Evolutionary conservation across 1,140 invertebrate genomes (phyloP).

Genomic region (Rhopalosiphum maidis): DNA sequence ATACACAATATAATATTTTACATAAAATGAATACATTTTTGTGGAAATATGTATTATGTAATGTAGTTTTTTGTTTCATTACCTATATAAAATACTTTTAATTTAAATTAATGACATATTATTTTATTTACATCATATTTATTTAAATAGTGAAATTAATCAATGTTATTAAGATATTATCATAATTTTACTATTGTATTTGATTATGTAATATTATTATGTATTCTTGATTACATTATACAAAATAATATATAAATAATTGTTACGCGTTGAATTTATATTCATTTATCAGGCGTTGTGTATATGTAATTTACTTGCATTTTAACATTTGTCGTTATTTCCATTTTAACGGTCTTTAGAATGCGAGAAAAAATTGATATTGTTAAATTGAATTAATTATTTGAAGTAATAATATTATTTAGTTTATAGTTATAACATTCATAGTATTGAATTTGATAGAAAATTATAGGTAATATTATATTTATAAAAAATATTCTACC

Average conservation of each 20-base stretch:
- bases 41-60: background rate
- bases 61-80: too few species aligned
- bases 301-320: slow-evolving; percentile 1
- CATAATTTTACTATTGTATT: too few species aligned
- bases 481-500: background rate
- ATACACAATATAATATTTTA: too few species aligned
- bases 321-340: background rate
- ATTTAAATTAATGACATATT: background rate
- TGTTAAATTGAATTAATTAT: background rate
- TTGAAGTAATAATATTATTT: background rate
- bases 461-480: background rate
- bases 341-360: background rate
- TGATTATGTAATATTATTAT: too few species aligned
- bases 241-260: background rate
- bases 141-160: background rate
- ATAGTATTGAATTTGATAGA: background rate
- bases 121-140: background rate
- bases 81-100: too few species aligned
- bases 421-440: background rate
- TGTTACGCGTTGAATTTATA: background rate
- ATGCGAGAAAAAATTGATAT: background rate
- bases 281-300: background rate
- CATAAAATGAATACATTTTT: too few species aligned
- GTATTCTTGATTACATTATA: too few species aligned
- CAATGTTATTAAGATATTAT: background rate